phyloP scores from a whole-genome alignment of 2,888 invertebrate species.

The Pinctada fucata region DNA sequence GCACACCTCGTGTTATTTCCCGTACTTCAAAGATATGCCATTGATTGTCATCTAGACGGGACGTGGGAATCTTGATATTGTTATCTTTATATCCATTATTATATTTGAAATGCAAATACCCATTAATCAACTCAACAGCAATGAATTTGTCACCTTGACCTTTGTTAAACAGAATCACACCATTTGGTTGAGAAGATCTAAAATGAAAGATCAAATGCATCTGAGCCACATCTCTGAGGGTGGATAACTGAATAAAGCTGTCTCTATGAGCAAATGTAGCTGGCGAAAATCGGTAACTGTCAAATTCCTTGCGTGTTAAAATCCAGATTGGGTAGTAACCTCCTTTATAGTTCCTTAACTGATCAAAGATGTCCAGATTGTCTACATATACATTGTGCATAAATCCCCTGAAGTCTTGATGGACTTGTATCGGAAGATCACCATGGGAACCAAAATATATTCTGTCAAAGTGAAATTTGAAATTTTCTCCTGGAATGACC shows the following conservation, averaged over 20 bases:
- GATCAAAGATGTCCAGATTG: constrained; percentile 56
- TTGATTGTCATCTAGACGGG: constrained; percentile 60
- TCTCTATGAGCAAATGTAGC: constrained; percentile 61
- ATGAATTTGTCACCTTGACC: constrained; percentile 63
- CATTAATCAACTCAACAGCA: constrained; percentile 69
- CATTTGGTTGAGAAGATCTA: constrained; percentile 65
- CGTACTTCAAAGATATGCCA: constrained; percentile 67
- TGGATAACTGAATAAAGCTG: constrained; percentile 54
- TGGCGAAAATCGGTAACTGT: constrained; percentile 40
- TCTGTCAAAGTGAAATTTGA: constrained; percentile 56
- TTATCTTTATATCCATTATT: constrained; percentile 63
- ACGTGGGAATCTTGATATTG: constrained; percentile 40
- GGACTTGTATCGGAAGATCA: constrained; percentile 18
- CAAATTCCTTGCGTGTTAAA: background rate
- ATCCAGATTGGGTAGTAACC: constrained; percentile 22
- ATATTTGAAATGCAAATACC: constrained; percentile 64
- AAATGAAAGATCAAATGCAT: constrained; percentile 67
- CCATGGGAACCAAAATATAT: constrained; percentile 59
- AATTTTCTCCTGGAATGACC: constrained; percentile 58
- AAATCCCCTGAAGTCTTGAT: constrained; percentile 62
- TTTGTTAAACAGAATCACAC: constrained; percentile 65
- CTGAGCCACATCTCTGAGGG: constrained; percentile 45
- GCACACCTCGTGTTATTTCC: constrained; percentile 40
- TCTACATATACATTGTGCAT: constrained; percentile 65
- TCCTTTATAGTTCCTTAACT: constrained; percentile 32